Evolutionary conservation across 2,888 invertebrate genomes (phyloP).

Genomic region (Ophion costatus): DNA sequence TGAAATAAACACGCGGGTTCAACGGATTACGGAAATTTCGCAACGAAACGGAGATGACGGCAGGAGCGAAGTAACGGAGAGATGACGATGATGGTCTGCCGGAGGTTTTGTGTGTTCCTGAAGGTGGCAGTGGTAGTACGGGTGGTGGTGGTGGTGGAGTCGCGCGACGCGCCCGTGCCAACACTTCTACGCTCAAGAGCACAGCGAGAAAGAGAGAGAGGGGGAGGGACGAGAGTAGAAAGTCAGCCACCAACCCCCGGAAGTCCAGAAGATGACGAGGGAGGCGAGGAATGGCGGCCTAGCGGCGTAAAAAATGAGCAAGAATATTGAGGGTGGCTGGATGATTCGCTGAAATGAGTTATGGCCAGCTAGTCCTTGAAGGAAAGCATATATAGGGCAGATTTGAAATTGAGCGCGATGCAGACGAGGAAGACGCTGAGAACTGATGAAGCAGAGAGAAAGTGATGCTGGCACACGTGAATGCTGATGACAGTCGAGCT

Average conservation of each 20-base stretch:
- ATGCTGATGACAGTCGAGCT: not conserved
- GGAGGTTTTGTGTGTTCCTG: conserved; percentile 40
- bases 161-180: conserved; percentile 44
- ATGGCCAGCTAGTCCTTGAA: no score
- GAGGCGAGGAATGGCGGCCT: conserved; percentile 52
- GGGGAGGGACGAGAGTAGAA: conserved; percentile 38
- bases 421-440: not conserved
- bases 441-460: conserved; percentile 11
- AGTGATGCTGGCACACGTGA: no score
- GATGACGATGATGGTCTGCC: conserved; percentile 45
- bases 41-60: conserved; percentile 27
- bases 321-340: conserved; percentile 27
- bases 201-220: conserved; percentile 17
- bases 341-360: conserved; percentile 23
- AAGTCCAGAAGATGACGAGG: conserved; percentile 42
- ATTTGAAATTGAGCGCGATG: conserved; percentile 50
- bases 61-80: conserved; percentile 42
- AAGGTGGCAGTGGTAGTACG: conserved; percentile 47
- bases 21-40: conserved; percentile 17
- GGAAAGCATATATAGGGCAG: conserved; percentile 26
- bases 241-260: conserved; percentile 40
- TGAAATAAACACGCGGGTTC: conserved; percentile 10
- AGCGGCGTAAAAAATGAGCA: conserved; percentile 20
- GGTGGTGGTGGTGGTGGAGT: conserved; percentile 48
- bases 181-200: conserved; percentile 41